These are phyloP conservation scores for Chrysochloris asiatica DNA, from an alignment of 2,113 vertebrate species.

Conservation along the genomic window DNA sequence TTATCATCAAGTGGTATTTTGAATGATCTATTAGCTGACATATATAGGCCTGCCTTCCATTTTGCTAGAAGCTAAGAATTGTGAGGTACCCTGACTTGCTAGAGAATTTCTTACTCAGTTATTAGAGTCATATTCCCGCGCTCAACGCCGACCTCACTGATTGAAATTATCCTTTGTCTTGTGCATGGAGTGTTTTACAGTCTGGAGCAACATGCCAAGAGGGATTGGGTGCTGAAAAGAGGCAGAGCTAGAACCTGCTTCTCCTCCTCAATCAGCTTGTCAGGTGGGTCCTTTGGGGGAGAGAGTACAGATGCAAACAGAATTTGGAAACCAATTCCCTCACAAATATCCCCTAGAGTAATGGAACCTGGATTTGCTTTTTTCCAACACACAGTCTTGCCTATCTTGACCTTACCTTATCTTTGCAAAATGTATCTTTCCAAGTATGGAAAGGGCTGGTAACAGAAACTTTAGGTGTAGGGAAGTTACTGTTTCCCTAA, in stretches of 20 bases:
- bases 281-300: background rate
- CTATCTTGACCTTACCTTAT: background rate
- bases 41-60: background rate
- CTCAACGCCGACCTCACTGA: background rate
- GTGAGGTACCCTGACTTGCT: background rate
- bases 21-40: background rate
- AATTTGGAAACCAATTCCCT: background rate
- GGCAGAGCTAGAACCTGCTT: background rate
- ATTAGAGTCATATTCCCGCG: background rate
- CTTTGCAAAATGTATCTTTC: background rate
- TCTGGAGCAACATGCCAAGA: background rate
- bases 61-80: background rate
- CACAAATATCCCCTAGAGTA: background rate
- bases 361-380: background rate
- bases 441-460: background rate
- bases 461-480: background rate
- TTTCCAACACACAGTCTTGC: background rate
- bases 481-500: background rate
- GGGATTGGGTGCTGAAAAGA: background rate
- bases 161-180: background rate
- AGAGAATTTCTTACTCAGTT: background rate
- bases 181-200: background rate
- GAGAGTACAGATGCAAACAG: fast-evolving
- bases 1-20: background rate
- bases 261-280: background rate